Base-by-base conservation (phyloP, 2,113 vertebrate species). In the Psammodynastes pulverulentus region DNA sequence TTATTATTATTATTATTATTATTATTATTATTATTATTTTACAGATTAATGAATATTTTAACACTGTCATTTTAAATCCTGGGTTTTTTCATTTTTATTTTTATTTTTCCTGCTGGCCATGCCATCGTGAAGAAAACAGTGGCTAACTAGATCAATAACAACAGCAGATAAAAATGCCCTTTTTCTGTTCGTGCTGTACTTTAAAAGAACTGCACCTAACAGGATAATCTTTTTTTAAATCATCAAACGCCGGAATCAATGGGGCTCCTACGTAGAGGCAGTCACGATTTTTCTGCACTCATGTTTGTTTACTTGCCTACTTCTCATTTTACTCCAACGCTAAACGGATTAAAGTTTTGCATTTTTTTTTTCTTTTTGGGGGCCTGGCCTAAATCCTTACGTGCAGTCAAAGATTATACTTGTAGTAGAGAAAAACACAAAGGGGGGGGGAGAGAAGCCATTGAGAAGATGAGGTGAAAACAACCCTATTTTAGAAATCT, bases 1-100 rank as follows among this genome's bases (percentile, higher is more conserved):
- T n/a, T n/a, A n/a, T n/a, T n/a, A n/a, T n/a, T n/a, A n/a, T n/a
- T n/a, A n/a, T n/a, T n/a, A n/a, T n/a, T n/a, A n/a, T n/a, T n/a
- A n/a, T n/a, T n/a, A n/a, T n/a, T n/a, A n/a, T n/a, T n/a, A n/a
- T n/a, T n/a, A n/a, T n/a, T n/a, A n/a, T 45, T 58, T 46, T 52
- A 87, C 34, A 53, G 48, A 92, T 12, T 8, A 67, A 49, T 58
- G 52, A 51, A n/a, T 54, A 93, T 88, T 85, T 94, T 67, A 93
- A 86, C 46, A 86, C 91, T 95, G 62, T 43, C 53, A 87, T 86
- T 86, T 93, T 95, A 91, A 6, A 0, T 89, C 48, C 58, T 89
- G 56, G 24, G 56, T 23, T 23, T 62, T 13, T n/a, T n/a, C n/a
- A n/a, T n/a, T n/a, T n/a, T n/a, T n/a, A n/a, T n/a, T n/a, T n/a